Evolutionary conservation across 2,888 invertebrate species (phyloP).

Genomic region (Drosophila anomelani): DNA sequence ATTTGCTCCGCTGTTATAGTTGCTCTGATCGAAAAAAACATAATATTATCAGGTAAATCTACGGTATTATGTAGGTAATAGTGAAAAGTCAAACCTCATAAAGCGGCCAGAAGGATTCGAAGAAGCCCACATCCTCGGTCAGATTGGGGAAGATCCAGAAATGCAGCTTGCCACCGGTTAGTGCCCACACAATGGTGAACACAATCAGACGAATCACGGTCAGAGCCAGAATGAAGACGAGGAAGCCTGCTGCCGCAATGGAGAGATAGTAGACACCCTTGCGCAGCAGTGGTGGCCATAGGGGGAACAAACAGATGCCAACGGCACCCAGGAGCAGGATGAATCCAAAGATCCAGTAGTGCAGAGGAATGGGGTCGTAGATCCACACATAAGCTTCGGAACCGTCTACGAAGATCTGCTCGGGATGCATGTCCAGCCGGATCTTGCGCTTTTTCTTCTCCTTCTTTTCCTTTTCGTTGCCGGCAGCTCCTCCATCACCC

Average conservation of each 20-base stretch:
- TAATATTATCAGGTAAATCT: background rate
- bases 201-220: conserved; percentile 95
- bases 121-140: conserved; percentile 99
- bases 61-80: background rate
- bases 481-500: conserved; percentile 48
- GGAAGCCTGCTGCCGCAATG: conserved; percentile 96
- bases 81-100: conserved; percentile 88
- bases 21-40: conserved; percentile 86
- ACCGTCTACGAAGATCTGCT: conserved; percentile 96
- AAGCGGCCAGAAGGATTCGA: conserved; percentile 99
- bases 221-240: conserved; percentile 96
- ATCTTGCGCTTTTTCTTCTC: conserved; percentile 94
- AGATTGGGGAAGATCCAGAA: conserved; percentile 99
- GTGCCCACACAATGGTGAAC: conserved; percentile 95
- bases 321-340: conserved; percentile 96
- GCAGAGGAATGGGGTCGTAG: conserved; percentile 97
- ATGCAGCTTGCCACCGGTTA: conserved; percentile 95
- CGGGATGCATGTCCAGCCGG: conserved; percentile 98
- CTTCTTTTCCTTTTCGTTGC: conserved; percentile 70
- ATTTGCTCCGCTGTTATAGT: conserved; percentile 88
- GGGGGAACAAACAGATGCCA: conserved; percentile 98
- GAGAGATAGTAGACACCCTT: conserved; percentile 98
- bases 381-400: conserved; percentile 99
- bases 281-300: conserved; percentile 98
- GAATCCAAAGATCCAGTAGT: conserved; percentile 97